Percentiles rank a stretch among this genome's conserved stretches.
These are phyloP conservation scores for Sebastes diploproa DNA, from an alignment of 2,797 vertebrate genomes.

Conservation along the genomic window DNA sequence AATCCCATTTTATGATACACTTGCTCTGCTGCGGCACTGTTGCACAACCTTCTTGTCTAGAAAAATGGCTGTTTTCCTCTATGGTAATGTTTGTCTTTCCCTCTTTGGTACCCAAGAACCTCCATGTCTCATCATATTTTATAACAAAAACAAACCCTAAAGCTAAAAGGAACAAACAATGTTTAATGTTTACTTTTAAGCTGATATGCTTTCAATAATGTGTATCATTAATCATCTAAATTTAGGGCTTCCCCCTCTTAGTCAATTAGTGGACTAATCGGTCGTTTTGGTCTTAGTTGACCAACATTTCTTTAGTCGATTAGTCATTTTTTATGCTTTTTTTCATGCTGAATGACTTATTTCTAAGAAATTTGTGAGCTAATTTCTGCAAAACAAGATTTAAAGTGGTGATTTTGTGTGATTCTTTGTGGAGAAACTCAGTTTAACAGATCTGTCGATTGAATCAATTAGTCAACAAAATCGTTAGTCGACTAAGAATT, in stretches of 20 bases:
- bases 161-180: background rate
- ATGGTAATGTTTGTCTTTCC: background rate
- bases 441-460: too few species aligned
- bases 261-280: too few species aligned
- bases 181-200: background rate
- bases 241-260: background rate
- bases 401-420: too few species aligned
- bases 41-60: background rate
- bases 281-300: too few species aligned
- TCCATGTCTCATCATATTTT: background rate
- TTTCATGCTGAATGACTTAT: too few species aligned
- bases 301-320: too few species aligned
- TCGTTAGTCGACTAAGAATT: too few species aligned
- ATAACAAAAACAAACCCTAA: background rate
- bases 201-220: background rate
- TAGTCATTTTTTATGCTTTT: too few species aligned
- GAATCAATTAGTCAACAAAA: too few species aligned
- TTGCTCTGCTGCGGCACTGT: background rate
- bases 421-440: too few species aligned
- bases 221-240: fast-evolving
- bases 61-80: background rate
- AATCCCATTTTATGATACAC: background rate
- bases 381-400: too few species aligned
- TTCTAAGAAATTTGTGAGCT: too few species aligned
- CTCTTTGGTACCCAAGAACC: background rate